Conservation (phyloP, 2,888 invertebrate genomes). For the Digitonthophagus gazella region DNA sequence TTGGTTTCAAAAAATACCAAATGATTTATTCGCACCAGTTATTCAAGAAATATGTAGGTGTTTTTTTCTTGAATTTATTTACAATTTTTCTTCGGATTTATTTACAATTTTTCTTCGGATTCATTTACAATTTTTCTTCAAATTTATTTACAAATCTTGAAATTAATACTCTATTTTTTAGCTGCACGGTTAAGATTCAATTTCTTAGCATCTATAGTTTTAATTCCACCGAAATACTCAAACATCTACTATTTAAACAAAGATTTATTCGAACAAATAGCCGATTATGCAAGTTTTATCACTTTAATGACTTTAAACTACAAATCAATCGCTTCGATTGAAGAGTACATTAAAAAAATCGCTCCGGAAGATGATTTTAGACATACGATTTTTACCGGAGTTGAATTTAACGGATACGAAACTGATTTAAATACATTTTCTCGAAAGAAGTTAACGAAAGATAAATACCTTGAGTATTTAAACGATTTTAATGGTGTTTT, state of each 20-base stretch:
- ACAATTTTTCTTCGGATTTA: neutral
- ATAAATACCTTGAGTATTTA: neutral
- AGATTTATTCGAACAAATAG: conserved; percentile 12
- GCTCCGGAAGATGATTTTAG: conserved; percentile 14
- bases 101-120: too few relatives aligned
- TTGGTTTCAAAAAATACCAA: conserved; percentile 18
- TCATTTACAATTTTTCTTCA: too few relatives aligned
- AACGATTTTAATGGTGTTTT: conserved; percentile 14
- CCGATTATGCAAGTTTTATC: conserved; percentile 17
- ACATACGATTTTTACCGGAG: conserved; percentile 10
- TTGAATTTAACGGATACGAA: conserved; percentile 19
- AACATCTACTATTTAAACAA: conserved; percentile 12
- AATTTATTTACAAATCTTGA: neutral
- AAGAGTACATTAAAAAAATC: conserved; percentile 17
- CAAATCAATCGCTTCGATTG: neutral
- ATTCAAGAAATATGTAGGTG: conserved; percentile 20
- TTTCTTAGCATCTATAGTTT: conserved; percentile 6
- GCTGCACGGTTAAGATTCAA: conserved; percentile 19
- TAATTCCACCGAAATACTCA: conserved; percentile 13
- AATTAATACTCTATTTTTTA: conserved; percentile 1
- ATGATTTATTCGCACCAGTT: neutral
- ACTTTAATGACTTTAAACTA: conserved; percentile 13
- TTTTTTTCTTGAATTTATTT: too few relatives aligned
- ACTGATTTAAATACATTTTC: neutral
- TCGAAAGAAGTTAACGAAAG: neutral